Evolutionary conservation across 2,797 vertebrate genomes (phyloP).

Genomic region (Urocyon cinereoargenteus): DNA sequence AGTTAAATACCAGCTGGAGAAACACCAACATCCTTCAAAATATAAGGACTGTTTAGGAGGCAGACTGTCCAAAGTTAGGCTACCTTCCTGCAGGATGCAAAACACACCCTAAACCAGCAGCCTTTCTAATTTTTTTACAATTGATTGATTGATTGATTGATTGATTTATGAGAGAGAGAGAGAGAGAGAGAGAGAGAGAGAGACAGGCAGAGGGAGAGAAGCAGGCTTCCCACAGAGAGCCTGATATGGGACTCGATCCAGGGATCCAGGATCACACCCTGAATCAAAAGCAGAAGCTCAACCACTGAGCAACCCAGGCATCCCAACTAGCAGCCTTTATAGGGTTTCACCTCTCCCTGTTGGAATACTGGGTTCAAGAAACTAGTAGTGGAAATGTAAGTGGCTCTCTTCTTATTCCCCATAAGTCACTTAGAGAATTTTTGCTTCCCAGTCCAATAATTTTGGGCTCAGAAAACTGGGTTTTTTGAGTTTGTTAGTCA

Average conservation of each 20-base stretch:
- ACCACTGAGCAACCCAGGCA: too few relatives aligned
- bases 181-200: too few relatives aligned
- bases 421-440: neutral
- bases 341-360: neutral
- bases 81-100: neutral
- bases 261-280: too few relatives aligned
- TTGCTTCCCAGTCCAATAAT: neutral
- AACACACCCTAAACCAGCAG: neutral
- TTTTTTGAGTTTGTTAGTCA: neutral
- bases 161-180: too few relatives aligned
- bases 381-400: neutral
- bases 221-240: too few relatives aligned
- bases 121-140: neutral
- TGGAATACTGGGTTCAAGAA: neutral
- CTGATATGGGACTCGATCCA: too few relatives aligned
- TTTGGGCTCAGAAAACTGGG: neutral
- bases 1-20: too few relatives aligned
- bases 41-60: too few relatives aligned
- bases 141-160: too few relatives aligned
- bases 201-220: too few relatives aligned
- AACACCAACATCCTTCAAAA: too few relatives aligned
- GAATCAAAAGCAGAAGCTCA: too few relatives aligned
- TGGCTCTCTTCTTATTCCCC: neutral
- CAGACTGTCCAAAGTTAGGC: neutral
- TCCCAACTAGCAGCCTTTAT: neutral